Evolutionary conservation across 37 sponge, comb jelly and placozoan genomes (phyloP), one percentile per base, ranked within the genome.

Genomic region (Oscarella lobularis): DNA sequence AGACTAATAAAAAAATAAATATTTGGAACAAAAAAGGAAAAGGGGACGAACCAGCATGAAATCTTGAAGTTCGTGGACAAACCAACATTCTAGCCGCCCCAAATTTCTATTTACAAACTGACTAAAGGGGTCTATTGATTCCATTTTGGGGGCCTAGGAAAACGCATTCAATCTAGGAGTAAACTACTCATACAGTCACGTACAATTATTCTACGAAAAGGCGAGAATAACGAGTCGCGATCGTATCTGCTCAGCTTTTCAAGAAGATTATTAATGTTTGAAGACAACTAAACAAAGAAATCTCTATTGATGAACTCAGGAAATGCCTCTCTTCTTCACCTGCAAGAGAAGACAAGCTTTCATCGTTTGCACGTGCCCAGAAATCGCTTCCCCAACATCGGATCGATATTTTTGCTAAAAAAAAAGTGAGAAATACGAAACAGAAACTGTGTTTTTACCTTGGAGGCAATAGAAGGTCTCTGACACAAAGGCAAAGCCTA

Each of bases 31-130:
- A n/a, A n/a, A n/a, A n/a, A n/a, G n/a, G n/a, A n/a, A n/a, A n/a
- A n/a, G n/a, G n/a, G n/a, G n/a, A n/a, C n/a, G n/a, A n/a, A 48
- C 60, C 60, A 48, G 60, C 60, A 27, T 48, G 60, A 48, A 48
- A 9, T 48, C 14, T 48, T 48, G 60, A 48, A 9, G 60, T 27
- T 48, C 60, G 60, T 9, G 14, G 20, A 48, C 9, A 9, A 48
- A 48, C 60, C 9, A 48, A 48, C 60, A 27, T 27, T 48, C 60
- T 27, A 48, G 14, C 20, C 20, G 14, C 14, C 14, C 20, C 60
- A 48, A 48, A 48, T 48, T 48, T 9, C 60, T 27, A 48, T 20
- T 48, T 9, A 48, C 60, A 48, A 27, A 48, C 9, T 48, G 60
- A 9, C 9, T 20, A 48, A 48, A 48, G 14, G 20, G 20, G 9